Conservation (phyloP, 2,797 vertebrate genomes). For the Eulemur albifrons region DNA sequence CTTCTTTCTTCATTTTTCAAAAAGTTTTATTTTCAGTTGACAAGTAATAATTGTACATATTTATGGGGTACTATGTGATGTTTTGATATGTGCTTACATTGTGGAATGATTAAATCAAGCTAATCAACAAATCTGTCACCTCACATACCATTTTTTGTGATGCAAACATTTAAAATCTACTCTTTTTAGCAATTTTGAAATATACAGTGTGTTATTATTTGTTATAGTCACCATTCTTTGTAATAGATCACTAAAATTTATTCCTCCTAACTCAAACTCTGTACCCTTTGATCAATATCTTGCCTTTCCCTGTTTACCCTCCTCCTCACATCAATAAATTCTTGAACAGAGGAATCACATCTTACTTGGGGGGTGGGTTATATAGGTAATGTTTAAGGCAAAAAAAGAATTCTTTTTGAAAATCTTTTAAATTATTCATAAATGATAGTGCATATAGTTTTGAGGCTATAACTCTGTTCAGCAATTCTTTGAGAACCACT, state of each 20-base stretch:
- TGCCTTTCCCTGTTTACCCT: accelerated
- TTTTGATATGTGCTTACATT: not conserved
- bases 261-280: not conserved
- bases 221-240: not conserved
- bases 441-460: not conserved
- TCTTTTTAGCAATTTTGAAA: not conserved
- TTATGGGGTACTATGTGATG: not conserved
- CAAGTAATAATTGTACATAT: not conserved
- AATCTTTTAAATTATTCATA: not conserved
- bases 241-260: not conserved
- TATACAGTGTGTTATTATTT: not conserved
- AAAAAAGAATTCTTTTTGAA: conserved; percentile 5
- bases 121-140: not conserved
- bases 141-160: not conserved
- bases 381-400: not conserved
- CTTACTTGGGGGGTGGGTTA: not conserved
- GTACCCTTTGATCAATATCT: not conserved
- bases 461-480: not conserved
- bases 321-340: not conserved
- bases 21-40: not conserved
- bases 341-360: not conserved
- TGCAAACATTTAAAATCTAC: not conserved
- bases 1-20: not conserved
- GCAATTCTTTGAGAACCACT: not conserved
- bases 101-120: not conserved